Conservation (phyloP, 2,797 vertebrate genomes). For the Varecia variegata region DNA sequence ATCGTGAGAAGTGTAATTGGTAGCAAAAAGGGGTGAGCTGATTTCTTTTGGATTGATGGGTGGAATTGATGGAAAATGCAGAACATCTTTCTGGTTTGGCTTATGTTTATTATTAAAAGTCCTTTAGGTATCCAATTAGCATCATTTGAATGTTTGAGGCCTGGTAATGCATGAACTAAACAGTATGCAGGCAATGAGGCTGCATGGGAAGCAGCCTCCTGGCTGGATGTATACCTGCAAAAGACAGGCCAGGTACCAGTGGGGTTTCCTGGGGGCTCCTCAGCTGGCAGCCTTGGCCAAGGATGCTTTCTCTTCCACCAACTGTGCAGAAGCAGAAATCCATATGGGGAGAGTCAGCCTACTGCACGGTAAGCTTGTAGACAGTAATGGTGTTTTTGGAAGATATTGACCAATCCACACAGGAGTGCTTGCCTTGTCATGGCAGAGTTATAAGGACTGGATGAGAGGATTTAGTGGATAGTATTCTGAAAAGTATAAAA, state of each 20-base stretch:
- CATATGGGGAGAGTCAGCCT: not conserved
- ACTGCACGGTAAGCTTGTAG: not conserved
- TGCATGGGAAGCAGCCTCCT: not conserved
- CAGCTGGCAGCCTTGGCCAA: not conserved
- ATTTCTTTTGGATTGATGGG: constrained; percentile 8
- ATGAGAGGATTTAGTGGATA: not conserved
- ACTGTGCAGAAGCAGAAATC: not conserved
- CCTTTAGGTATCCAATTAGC: not conserved
- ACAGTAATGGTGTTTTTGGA: not conserved
- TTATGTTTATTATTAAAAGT: constrained; percentile 42
- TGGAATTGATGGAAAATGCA: constrained; percentile 14
- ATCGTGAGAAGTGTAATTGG: not conserved
- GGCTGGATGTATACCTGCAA: not conserved
- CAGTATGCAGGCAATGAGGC: not conserved
- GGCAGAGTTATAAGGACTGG: not conserved
- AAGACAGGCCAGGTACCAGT: not conserved
- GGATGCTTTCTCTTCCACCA: not conserved
- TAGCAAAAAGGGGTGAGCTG: not conserved
- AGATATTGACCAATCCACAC: not conserved
- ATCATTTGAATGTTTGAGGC: not conserved
- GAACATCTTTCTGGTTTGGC: not conserved
- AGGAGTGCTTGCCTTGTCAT: not conserved
- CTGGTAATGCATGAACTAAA: not conserved
- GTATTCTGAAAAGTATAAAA: constrained; percentile 9
- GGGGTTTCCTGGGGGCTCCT: not conserved